Conservation (phyloP, 2,888 invertebrate genomes). For the Nephrotoma appendiculata region DNA sequence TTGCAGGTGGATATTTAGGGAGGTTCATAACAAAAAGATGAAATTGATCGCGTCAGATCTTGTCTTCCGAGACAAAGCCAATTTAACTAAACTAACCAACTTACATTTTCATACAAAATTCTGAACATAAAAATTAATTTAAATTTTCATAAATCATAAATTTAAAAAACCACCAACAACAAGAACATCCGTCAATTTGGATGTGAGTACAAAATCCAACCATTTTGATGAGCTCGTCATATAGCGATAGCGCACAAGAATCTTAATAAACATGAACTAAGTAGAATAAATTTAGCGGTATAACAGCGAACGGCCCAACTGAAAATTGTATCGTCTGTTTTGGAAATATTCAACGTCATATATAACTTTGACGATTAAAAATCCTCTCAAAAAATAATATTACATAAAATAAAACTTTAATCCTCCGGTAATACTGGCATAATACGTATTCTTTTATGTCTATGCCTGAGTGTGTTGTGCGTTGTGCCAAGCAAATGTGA, state of each 20-base stretch:
- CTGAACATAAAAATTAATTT: too few species aligned
- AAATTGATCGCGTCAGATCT: too few species aligned
- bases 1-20: too few species aligned
- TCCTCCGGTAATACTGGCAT: neutral
- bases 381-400: neutral
- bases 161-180: too few species aligned
- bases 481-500: too few species aligned
- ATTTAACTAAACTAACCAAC: too few species aligned
- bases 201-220: neutral
- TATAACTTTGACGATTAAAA: neutral
- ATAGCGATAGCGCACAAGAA: neutral
- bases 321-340: neutral
- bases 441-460: neutral
- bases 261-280: too few species aligned
- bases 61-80: too few species aligned
- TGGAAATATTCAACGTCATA: neutral
- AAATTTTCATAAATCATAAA: too few species aligned
- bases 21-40: too few species aligned
- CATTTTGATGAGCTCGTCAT: neutral
- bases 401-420: neutral
- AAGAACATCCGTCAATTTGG: too few species aligned
- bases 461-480: neutral
- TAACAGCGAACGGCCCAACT: neutral
- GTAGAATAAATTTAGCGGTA: neutral
- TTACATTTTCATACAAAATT: too few species aligned